Evolutionary conservation across 2,797 vertebrate species (phyloP), one percentile per base, ranked within the genome.

Genomic region (Typhlichthys eigenmanni): DNA sequence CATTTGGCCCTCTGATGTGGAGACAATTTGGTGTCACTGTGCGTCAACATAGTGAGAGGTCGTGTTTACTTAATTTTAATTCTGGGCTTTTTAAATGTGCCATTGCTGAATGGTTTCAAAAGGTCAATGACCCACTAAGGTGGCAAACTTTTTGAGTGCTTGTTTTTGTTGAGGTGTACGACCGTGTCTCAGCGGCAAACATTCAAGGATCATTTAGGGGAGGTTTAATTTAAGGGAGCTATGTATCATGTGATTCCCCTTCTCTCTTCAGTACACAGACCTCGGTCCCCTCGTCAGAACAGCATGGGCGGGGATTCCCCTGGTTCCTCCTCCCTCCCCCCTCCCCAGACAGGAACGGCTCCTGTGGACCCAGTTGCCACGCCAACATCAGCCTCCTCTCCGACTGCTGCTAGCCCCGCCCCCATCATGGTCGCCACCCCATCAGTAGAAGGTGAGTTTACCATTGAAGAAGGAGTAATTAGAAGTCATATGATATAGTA

Each of bases 281-380:
- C 98, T 72, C 94, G 95, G 79, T 99, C 97, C 67, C 97, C 97
- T 13, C 91, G 96, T 83, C 98, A 98, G 84, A 96, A 92, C 81
- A 95, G 86, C 82, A 54, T 93, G 75, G 92, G 94, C 2, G 91
- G 90, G 64, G 83, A 91, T 64, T 91, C 95, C 60, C 68, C 94
- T 19, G 94, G 94, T 60, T 88, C 95, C 78, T 92, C 94, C 78
- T 92, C 94, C 74, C 88, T 95, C 76, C 88, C 93, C 52, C 95
- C 96, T 79, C 90, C 96, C 46, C 97, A 97, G 83, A 87, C 94
- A 78, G 96, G 94, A 77, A 76, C 93, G n/a, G 91, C 92, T 79
- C 93, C 95, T 13, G 69, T 94, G 53, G 97, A 98, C 86, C 90
- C 93, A 56, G 89, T 92, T 71, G 85, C 91, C 62, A 88, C 93